A percentile compares a stretch with the other conserved stretches of the same genome.
phyloP scores from a whole-genome alignment of 2,113 vertebrate species.

The Tinamus guttatus region DNA sequence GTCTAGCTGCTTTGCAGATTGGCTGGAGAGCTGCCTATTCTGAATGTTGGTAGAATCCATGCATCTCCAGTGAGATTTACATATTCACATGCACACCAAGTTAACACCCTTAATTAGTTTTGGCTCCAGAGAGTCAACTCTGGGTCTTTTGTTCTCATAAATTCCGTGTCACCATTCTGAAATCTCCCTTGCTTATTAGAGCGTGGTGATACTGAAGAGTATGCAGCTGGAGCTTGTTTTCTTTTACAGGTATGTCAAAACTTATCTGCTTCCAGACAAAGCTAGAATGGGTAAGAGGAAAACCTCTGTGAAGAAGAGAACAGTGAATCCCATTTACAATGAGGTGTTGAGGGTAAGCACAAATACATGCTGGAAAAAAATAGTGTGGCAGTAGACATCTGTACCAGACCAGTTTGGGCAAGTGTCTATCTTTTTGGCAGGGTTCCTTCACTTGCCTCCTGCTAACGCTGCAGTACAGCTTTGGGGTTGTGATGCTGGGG shows the following conservation, averaged over 20 bases:
- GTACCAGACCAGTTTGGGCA: background rate
- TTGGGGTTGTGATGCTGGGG: background rate
- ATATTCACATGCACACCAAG: background rate
- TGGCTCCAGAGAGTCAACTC: background rate
- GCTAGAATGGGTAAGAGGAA: conserved; percentile 81
- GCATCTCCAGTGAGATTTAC: background rate
- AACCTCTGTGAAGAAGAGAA: conserved; percentile 77
- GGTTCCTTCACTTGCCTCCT: background rate
- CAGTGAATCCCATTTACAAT: conserved; percentile 75
- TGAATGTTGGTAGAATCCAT: background rate
- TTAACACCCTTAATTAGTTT: background rate
- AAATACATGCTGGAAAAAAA: background rate
- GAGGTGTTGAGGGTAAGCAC: conserved; percentile 74
- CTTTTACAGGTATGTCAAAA: conserved; percentile 76
- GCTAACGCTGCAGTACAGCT: fast-evolving
- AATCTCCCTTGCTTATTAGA: background rate
- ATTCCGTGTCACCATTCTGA: background rate
- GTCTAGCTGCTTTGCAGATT: background rate
- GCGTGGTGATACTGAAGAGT: fast-evolving
- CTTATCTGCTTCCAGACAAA: conserved; percentile 79
- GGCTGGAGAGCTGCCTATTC: background rate
- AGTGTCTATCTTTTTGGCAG: background rate
- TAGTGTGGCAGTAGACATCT: background rate
- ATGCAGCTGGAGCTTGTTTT: background rate
- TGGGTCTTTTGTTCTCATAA: background rate